phyloP scores from a whole-genome alignment of 2,113 vertebrate species.

The Atrichornis clamosus region DNA sequence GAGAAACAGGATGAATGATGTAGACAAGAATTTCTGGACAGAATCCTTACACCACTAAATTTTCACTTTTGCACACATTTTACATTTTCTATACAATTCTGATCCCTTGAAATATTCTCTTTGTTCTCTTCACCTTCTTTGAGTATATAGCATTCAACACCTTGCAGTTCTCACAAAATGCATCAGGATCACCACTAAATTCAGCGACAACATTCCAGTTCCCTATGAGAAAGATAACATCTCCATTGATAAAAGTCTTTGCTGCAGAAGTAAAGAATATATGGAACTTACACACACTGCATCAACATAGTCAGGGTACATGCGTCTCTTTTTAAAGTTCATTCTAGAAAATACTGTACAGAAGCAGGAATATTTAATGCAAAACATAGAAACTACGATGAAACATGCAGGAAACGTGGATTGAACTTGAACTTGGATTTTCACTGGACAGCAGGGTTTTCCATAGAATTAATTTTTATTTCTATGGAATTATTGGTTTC shows the following conservation, averaged over 20 bases:
- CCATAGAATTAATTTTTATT: background rate
- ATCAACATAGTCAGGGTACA: background rate
- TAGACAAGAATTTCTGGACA: background rate
- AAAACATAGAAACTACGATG: background rate
- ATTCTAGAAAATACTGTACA: background rate
- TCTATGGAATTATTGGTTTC: background rate
- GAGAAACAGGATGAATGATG: background rate
- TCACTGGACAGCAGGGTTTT: background rate
- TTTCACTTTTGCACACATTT: background rate
- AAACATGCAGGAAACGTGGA: background rate
- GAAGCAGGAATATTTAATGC: background rate
- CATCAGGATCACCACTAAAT: background rate
- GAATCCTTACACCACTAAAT: background rate
- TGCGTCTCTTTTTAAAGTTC: background rate
- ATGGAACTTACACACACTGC: background rate
- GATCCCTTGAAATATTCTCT: background rate
- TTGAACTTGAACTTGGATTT: background rate
- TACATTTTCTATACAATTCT: background rate
- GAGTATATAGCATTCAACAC: background rate
- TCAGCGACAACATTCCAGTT: background rate
- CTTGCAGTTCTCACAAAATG: background rate
- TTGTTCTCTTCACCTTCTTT: background rate
- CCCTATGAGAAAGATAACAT: background rate
- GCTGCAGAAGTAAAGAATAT: background rate
- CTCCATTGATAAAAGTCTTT: background rate